Base-by-base conservation (phyloP, 1,140 invertebrate genomes). In the Pachypeltis micranthus region DNA sequence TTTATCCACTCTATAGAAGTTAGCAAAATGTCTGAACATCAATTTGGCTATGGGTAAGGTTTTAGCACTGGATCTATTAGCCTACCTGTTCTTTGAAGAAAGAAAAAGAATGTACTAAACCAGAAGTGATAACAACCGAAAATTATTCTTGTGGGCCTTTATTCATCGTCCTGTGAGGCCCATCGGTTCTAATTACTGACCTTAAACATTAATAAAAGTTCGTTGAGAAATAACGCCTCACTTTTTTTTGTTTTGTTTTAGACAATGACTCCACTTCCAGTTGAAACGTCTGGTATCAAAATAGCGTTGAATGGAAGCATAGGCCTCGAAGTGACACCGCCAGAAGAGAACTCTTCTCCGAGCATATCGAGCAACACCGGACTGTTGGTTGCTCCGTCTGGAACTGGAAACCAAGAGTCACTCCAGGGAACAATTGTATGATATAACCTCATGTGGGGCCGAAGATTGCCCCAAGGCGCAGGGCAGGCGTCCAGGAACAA, bases 381-480 rank as follows among this genome's bases (percentile, higher is more conserved):
- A 51, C 77, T 77, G 65, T 74, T 76, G 44, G 76, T 80, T 31
- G 21, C 80, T 78, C 19, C 47, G 10, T 51, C 47, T 4, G 4
- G 10, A 10, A 47, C 70, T 56, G 66, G 72, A 25, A 86, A 87
- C 69, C 83, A 85, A 1, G 85, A 88, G 69, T 85, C 88, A 69
- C 76, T 91, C 63, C 87, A 90, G 75, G 89, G 89, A 66, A 91
- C 89, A 71, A 90, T 91, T 72, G 89, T 91, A 88, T 91, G 87
- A 91, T 89, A 90, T 80, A 84, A 90, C 80, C 85, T 89, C 47
- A 89, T 89, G 87, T 89, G 87, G 86, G 87, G 87, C 81, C 85
- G 87, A 75, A 81, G 87, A 75, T 16, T 59, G 16, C 57, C 57
- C 57, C 57, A 59, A 25, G 57, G 57, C 19, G 76, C 82, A 67